A percentile compares a stretch with the other conserved stretches of the same genome.
Evolutionary conservation across 1,140 invertebrate species (phyloP).

Genomic region (Papilio polyxenes): DNA sequence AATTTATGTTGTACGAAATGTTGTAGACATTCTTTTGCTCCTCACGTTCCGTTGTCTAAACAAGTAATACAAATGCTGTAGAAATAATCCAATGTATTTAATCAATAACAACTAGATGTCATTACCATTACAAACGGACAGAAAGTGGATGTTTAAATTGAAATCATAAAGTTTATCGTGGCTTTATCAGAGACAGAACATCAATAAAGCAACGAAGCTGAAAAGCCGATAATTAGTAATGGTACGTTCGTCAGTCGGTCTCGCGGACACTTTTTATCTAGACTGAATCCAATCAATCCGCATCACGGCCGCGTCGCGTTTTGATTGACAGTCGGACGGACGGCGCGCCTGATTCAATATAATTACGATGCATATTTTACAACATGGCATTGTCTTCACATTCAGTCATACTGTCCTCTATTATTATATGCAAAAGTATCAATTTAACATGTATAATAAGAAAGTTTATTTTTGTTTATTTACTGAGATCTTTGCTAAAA

Average conservation of each 20-base stretch:
- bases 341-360: slow-evolving; percentile 73
- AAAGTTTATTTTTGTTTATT: neutral
- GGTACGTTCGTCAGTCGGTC: neutral
- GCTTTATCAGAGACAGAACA: neutral
- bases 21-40: neutral
- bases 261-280: slow-evolving; percentile 52
- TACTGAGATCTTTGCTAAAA: slow-evolving; percentile 7
- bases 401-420: slow-evolving; percentile 31
- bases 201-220: neutral
- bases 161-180: neutral
- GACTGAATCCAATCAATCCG: slow-evolving; percentile 59
- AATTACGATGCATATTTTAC: slow-evolving; percentile 78
- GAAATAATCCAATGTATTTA: neutral
- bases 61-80: neutral
- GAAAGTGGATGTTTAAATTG: neutral
- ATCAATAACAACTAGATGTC: neutral
- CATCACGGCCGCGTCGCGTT: slow-evolving; percentile 61
- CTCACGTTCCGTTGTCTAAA: neutral
- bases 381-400: slow-evolving; percentile 50
- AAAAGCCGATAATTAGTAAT: slow-evolving; percentile 37
- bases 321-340: slow-evolving; percentile 73
- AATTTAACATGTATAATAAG: slow-evolving; percentile 25
- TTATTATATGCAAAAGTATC: slow-evolving; percentile 8
- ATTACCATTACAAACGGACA: too few species aligned
- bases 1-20: neutral